These are phyloP conservation scores for Dallia pectoralis DNA, from an alignment of 2,797 vertebrate genomes.

Conservation along the genomic window DNA sequence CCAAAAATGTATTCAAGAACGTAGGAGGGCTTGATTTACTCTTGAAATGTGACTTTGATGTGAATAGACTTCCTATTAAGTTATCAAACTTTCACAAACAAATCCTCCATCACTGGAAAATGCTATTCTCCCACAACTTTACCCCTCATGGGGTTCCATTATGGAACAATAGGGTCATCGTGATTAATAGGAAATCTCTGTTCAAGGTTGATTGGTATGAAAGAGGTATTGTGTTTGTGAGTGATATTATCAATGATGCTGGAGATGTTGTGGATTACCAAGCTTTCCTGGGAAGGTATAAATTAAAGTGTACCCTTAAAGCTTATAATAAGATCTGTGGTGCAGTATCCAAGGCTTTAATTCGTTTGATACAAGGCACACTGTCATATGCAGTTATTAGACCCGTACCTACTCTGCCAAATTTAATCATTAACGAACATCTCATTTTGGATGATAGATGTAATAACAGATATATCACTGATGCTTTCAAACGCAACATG, in stretches of 20 bases:
- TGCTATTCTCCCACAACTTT: constrained; percentile 2
- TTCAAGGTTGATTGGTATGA: not conserved
- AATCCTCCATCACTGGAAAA: not conserved
- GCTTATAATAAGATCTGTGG: not conserved
- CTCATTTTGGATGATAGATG: not conserved
- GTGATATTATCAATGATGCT: constrained; percentile 14
- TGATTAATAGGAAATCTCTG: constrained; percentile 5
- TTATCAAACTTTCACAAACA: not conserved
- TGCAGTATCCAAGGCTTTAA: not conserved
- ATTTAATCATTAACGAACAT: not conserved
- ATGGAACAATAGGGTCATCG: constrained; percentile 17
- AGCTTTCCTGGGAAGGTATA: constrained; percentile 11
- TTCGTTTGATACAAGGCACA: not conserved
- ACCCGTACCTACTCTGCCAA: not conserved
- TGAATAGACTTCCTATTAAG: not conserved
- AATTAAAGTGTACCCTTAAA: constrained; percentile 7
- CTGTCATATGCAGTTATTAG: not conserved
- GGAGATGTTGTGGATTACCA: constrained; percentile 9
- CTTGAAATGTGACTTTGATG: not conserved
- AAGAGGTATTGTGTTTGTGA: constrained; percentile 19
- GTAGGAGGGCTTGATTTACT: not conserved
- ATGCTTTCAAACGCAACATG: not conserved
- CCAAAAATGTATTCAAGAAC: not conserved
- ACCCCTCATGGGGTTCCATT: constrained; percentile 4
- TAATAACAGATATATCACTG: too few species aligned